These are phyloP conservation scores for Scotopteryx bipunctaria DNA, from an alignment of 2,888 invertebrate species.

Conservation along the genomic window DNA sequence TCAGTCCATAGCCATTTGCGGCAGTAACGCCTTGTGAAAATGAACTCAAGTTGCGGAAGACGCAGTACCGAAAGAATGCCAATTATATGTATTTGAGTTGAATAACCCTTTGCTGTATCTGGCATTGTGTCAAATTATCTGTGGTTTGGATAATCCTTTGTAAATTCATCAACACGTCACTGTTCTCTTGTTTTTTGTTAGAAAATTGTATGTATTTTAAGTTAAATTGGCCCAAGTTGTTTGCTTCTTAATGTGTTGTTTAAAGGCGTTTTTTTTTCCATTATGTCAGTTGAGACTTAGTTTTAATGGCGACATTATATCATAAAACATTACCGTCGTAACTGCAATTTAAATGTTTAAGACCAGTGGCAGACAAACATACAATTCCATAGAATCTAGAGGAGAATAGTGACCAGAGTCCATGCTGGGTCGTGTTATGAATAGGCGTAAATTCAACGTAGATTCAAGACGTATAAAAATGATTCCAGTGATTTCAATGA, in stretches of 20 bases:
- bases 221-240: not conserved
- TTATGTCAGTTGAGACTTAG: too few species aligned
- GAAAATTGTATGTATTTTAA: conserved; percentile 1
- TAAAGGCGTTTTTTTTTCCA: not conserved
- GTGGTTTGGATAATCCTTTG: conserved; percentile 14
- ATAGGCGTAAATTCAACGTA: too few species aligned
- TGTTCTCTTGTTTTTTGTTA: not conserved
- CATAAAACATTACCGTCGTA: not conserved
- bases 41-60: not conserved
- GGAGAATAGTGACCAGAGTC: too few species aligned
- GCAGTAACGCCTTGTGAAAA: conserved; percentile 13
- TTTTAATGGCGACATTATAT: not conserved
- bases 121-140: conserved; percentile 13
- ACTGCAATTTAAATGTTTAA: not conserved
- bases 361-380: too few species aligned
- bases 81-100: conserved; percentile 14
- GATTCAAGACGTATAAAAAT: not conserved
- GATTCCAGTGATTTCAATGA: too few species aligned
- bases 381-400: too few species aligned
- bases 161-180: conserved; percentile 12
- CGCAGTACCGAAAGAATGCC: conserved; percentile 15
- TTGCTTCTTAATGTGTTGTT: not conserved
- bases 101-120: conserved; percentile 15
- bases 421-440: too few species aligned
- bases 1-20: not conserved